These are phyloP conservation scores for Pseudomyrmex pallidus DNA, from an alignment of 1,140 invertebrate species.

Conservation along the genomic window DNA sequence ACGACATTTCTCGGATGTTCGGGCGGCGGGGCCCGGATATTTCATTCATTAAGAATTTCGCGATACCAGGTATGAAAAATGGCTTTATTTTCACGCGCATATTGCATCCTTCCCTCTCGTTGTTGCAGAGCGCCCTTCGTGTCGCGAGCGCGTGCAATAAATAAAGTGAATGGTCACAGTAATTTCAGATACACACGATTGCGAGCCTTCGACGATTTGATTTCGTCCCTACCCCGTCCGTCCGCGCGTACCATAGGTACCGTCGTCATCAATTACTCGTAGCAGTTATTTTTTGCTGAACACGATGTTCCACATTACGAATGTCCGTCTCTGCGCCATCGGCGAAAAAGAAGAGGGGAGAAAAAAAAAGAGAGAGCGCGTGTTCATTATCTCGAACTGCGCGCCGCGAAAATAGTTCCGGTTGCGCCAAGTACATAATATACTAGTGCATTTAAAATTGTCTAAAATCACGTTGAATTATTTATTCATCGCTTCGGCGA, in stretches of 20 bases:
- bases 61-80: constrained; percentile 39
- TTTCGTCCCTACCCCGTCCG: neutral
- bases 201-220: constrained; percentile 18
- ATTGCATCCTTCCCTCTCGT: constrained; percentile 4
- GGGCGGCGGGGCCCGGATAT: constrained; percentile 24
- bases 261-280: constrained; percentile 51
- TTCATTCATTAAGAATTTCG: constrained; percentile 52
- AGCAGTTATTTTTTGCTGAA: constrained; percentile 55
- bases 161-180: constrained; percentile 49
- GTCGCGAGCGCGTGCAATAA: constrained; percentile 34
- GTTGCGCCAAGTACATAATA: too few species aligned
- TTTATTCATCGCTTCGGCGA: too few species aligned
- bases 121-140: neutral
- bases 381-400: constrained; percentile 28
- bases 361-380: neutral
- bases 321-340: neutral
- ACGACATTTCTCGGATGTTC: constrained; percentile 1
- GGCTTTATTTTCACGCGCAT: constrained; percentile 37
- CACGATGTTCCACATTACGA: constrained; percentile 34
- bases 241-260: neutral
- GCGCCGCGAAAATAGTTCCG: constrained; percentile 4
- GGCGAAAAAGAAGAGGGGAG: too few species aligned
- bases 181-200: constrained; percentile 45
- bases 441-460: too few species aligned
- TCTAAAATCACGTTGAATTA: too few species aligned